phyloP scores from a whole-genome alignment of 2,113 vertebrate genomes.

The Pelecanoides urinatrix region DNA sequence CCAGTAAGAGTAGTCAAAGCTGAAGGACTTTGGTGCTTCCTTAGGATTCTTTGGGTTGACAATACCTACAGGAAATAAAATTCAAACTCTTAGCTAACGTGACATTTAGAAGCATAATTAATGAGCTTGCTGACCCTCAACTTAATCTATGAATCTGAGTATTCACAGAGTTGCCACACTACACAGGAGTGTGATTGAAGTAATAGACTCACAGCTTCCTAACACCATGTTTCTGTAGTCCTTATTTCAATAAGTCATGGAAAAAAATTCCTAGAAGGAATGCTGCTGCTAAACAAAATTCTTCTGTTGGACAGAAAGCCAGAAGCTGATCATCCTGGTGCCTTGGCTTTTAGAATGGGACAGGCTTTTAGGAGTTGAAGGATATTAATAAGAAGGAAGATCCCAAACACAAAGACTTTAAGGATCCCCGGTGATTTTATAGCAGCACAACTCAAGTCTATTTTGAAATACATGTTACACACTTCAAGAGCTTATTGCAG shows the following conservation, averaged over 20 bases:
- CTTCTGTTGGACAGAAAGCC: neutral
- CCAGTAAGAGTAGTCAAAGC: conserved; percentile 99
- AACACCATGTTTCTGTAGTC: neutral
- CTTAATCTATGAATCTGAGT: too few relatives aligned
- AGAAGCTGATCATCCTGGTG: neutral
- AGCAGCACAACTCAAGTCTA: neutral
- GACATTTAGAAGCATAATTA: neutral
- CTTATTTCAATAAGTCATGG: neutral
- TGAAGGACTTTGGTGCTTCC: conserved; percentile 97
- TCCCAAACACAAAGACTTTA: neutral
- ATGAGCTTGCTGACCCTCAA: neutral
- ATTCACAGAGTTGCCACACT: neutral
- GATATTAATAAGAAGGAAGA: neutral
- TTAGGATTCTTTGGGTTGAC: conserved; percentile 97
- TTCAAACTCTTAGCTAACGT: neutral
- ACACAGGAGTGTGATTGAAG: neutral
- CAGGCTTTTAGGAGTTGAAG: neutral
- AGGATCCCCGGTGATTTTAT: neutral
- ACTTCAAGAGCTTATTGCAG: neutral
- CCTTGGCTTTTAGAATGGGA: neutral
- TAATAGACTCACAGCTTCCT: neutral
- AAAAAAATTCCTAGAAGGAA: neutral
- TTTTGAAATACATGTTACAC: neutral
- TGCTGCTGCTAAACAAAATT: neutral
- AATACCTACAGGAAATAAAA: conserved; percentile 82